Conservation (phyloP, 2,797 vertebrate species). For the Pangasius mekongensis region DNA sequence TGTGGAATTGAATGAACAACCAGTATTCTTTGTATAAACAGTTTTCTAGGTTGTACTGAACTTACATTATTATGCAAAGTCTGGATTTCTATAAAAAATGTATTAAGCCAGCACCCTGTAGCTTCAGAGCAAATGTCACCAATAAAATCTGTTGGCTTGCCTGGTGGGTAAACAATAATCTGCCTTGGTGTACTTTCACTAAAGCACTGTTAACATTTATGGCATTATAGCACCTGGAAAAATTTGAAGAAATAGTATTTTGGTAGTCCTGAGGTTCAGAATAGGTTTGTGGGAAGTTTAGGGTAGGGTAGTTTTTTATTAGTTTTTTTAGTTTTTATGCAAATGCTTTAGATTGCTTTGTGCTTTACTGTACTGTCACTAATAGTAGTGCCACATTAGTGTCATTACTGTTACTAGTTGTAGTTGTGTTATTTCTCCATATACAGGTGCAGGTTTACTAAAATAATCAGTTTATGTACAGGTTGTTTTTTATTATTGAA, state of each 20-base stretch:
- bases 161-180: slow-evolving; percentile 15
- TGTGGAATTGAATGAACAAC: background rate
- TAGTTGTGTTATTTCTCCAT: background rate
- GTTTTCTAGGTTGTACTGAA: background rate
- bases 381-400: background rate
- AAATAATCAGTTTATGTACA: background rate
- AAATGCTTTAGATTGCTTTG: background rate
- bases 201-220: slow-evolving; percentile 14
- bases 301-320: background rate
- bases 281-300: background rate
- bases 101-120: slow-evolving; percentile 3
- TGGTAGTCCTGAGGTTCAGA: background rate
- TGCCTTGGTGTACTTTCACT: background rate
- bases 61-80: slow-evolving; percentile 19
- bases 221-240: background rate
- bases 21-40: background rate
- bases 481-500: background rate
- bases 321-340: background rate
- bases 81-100: slow-evolving; percentile 1
- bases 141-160: slow-evolving; percentile 1
- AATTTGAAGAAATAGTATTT: background rate
- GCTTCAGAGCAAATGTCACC: slow-evolving; percentile 19
- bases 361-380: background rate
- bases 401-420: background rate
- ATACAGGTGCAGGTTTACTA: background rate